Evolutionary conservation across 2,797 vertebrate genomes (phyloP).

Genomic region (Poecilia gillii): DNA sequence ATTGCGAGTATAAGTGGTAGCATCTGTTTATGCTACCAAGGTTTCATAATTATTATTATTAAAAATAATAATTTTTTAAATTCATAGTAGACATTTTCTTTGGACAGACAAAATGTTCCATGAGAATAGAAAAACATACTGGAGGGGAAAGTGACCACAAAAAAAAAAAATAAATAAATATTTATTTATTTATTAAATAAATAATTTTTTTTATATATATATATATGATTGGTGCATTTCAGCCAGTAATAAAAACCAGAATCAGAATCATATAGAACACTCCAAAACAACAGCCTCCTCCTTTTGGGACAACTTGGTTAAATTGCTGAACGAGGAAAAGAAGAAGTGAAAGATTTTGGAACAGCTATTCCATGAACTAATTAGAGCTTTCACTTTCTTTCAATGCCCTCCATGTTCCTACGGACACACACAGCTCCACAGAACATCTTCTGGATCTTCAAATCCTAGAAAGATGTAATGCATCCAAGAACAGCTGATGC

Average conservation of each 20-base stretch:
- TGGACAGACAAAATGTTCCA: too few species aligned
- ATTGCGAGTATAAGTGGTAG: background rate
- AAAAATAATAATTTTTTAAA: too few species aligned
- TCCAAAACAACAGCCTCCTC: background rate
- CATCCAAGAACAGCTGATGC: background rate
- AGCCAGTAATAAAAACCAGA: background rate
- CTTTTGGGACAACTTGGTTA: background rate
- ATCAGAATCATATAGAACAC: constrained; percentile 8
- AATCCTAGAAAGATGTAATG: background rate
- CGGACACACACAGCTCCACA: background rate
- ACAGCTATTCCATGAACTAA: background rate
- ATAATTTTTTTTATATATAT: too few species aligned
- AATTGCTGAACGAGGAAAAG: background rate
- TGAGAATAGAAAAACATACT: too few species aligned
- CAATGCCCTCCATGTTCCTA: background rate
- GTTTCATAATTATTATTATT: too few species aligned
- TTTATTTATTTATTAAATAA: too few species aligned
- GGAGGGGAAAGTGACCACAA: background rate
- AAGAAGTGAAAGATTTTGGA: background rate
- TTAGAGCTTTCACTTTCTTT: background rate
- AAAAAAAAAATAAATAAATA: too few species aligned
- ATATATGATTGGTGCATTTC: background rate
- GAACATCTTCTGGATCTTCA: background rate
- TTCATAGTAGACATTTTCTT: too few species aligned
- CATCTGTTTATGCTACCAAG: background rate